These are phyloP conservation scores for Nothura maculosa DNA, from an alignment of 2,797 vertebrate species.

Conservation along the genomic window DNA sequence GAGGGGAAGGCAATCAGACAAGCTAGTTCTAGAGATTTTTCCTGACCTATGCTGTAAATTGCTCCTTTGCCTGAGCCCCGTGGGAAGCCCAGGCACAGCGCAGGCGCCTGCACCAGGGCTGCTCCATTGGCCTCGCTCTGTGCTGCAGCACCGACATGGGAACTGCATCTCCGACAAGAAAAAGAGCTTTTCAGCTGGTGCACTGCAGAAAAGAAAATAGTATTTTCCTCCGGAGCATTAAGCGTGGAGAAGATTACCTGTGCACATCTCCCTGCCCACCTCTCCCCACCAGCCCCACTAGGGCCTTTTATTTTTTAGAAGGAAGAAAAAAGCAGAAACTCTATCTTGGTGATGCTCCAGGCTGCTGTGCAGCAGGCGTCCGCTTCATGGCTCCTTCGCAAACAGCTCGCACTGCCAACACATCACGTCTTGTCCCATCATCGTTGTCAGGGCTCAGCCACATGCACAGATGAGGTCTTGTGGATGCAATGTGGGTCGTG, in stretches of 20 bases:
- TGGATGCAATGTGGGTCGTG: background rate
- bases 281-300: background rate
- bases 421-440: too few species aligned
- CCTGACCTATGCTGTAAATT: background rate
- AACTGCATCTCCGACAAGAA: slow-evolving; percentile 23
- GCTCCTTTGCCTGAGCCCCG: too few species aligned
- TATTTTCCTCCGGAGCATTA: background rate
- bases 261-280: too few species aligned
- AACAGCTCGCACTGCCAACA: background rate
- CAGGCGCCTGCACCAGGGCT: too few species aligned
- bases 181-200: slow-evolving; percentile 29
- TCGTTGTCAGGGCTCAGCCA: too few species aligned
- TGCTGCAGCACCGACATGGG: background rate
- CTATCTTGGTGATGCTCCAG: background rate
- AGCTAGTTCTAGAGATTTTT: background rate
- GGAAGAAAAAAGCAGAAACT: background rate
- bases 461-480: too few species aligned
- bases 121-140: background rate
- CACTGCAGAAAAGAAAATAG: slow-evolving; percentile 6
- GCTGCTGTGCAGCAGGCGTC: background rate
- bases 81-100: too few species aligned
- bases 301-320: background rate
- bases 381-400: accelerated
- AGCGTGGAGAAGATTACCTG: slow-evolving; percentile 16
- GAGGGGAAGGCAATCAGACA: background rate